Conservation (phyloP, 1,140 invertebrate genomes). For the Achroia grisella region DNA sequence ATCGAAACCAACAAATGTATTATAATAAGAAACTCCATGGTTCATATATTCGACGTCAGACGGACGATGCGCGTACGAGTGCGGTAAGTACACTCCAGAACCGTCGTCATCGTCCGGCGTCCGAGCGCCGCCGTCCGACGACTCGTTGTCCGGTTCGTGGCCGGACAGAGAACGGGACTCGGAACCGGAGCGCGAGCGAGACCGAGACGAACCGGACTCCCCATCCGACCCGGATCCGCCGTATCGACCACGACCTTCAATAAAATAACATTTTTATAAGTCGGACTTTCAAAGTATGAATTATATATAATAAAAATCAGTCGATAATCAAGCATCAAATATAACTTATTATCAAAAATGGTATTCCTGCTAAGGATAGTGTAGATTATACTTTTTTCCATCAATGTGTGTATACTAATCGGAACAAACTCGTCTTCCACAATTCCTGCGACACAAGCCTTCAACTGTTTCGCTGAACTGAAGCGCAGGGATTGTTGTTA, state of each 20-base stretch:
- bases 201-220: constrained; percentile 62
- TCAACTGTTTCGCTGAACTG: no score
- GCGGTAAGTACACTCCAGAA: constrained; percentile 74
- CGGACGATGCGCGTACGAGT: constrained; percentile 55
- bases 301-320: no score
- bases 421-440: no score
- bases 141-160: constrained; percentile 81
- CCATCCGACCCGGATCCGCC: constrained; percentile 67
- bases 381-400: no score
- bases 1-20: constrained; percentile 74
- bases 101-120: constrained; percentile 75
- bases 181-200: constrained; percentile 44
- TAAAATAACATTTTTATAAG: neutral
- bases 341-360: no score
- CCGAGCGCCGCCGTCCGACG: constrained; percentile 79
- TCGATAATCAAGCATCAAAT: no score
- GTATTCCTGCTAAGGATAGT: no score
- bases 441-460: no score
- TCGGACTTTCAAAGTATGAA: no score
- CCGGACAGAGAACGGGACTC: constrained; percentile 73
- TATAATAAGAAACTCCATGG: constrained; percentile 75
- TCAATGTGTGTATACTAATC: no score
- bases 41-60: constrained; percentile 66
- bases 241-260: constrained; percentile 43
- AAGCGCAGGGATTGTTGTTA: no score